A percentile compares a stretch with the other conserved stretches of the same genome.
phyloP scores from a whole-genome alignment of 2,113 vertebrate genomes.

The Muntiacus muntjak region DNA sequence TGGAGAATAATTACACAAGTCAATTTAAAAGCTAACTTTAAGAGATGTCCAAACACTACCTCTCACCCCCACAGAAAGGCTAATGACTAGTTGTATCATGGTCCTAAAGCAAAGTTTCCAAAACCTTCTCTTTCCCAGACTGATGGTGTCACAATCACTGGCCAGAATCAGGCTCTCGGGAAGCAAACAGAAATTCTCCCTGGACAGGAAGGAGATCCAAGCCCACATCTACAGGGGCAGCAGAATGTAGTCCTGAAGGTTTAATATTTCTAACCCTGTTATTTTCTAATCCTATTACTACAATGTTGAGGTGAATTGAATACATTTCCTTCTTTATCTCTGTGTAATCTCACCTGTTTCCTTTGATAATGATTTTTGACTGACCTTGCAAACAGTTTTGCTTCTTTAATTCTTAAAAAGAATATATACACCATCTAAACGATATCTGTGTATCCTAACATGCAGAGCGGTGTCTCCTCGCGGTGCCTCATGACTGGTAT shows the following conservation, averaged over 20 bases:
- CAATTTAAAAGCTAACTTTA: constrained; percentile 17
- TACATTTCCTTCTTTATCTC: constrained; percentile 90
- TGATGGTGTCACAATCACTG: not conserved
- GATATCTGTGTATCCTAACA: constrained; percentile 54
- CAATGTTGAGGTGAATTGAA: constrained; percentile 89
- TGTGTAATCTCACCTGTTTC: constrained; percentile 80
- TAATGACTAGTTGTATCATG: constrained; percentile 28
- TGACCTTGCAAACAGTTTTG: constrained; percentile 85
- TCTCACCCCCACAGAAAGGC: constrained; percentile 27
- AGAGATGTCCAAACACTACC: constrained; percentile 24
- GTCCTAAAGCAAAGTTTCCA: constrained; percentile 34
- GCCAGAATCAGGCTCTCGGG: not conserved
- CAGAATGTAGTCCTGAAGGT: constrained; percentile 74
- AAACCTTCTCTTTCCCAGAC: not conserved
- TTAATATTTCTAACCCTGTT: constrained; percentile 81
- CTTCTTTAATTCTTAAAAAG: constrained; percentile 74
- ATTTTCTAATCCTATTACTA: constrained; percentile 94
- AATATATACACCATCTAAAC: constrained; percentile 46
- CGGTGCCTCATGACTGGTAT: constrained; percentile 25
- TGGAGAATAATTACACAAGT: constrained; percentile 57
- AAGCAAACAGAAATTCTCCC: constrained; percentile 44
- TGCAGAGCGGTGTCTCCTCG: constrained; percentile 28
- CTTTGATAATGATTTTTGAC: constrained; percentile 85
- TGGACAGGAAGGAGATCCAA: constrained; percentile 60
- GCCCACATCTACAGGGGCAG: constrained; percentile 47